A percentile compares a stretch with the other conserved stretches of the same genome.
These are phyloP conservation scores for Festucalex cinctus DNA, from an alignment of 2,113 vertebrate genomes.

Conservation along the genomic window DNA sequence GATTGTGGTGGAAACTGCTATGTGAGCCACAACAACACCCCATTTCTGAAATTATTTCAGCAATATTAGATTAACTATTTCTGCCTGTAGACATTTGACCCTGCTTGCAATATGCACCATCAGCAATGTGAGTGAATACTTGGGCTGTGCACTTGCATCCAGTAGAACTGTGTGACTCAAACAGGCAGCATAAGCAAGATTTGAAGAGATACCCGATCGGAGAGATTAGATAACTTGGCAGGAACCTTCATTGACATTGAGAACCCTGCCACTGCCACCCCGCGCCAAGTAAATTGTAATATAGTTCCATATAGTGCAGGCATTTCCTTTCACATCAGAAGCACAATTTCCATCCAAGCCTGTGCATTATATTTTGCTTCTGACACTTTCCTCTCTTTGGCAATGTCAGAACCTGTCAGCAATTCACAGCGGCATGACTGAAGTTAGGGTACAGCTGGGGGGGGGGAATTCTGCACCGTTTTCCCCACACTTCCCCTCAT, in stretches of 20 bases:
- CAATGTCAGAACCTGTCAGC: conserved; percentile 63
- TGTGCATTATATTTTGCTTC: conserved; percentile 29
- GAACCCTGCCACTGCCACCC: not conserved
- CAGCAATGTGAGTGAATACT: not conserved
- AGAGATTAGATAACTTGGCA: not conserved
- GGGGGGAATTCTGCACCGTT: conserved; percentile 37
- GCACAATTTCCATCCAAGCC: conserved; percentile 17
- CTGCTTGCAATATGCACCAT: no score
- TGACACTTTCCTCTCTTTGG: conserved; percentile 41
- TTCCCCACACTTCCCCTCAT: conserved; percentile 19
- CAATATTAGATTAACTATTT: not conserved
- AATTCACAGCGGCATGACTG: conserved; percentile 60
- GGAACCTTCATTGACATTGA: conserved; percentile 2
- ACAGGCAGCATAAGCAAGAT: not conserved
- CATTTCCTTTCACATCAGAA: not conserved
- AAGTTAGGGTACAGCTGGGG: conserved; percentile 47
- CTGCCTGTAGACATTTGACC: not conserved
- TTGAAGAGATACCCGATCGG: not conserved
- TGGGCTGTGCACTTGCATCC: not conserved
- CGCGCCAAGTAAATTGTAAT: not conserved
- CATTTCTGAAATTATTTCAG: no score
- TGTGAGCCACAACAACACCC: no score
- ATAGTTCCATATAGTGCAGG: not conserved
- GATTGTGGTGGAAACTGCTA: not conserved
- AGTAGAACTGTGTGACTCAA: not conserved